Percentiles rank a stretch among this genome's conserved stretches.
Conservation (phyloP, 2,113 vertebrate genomes). For the Rhynchomys soricoides region DNA sequence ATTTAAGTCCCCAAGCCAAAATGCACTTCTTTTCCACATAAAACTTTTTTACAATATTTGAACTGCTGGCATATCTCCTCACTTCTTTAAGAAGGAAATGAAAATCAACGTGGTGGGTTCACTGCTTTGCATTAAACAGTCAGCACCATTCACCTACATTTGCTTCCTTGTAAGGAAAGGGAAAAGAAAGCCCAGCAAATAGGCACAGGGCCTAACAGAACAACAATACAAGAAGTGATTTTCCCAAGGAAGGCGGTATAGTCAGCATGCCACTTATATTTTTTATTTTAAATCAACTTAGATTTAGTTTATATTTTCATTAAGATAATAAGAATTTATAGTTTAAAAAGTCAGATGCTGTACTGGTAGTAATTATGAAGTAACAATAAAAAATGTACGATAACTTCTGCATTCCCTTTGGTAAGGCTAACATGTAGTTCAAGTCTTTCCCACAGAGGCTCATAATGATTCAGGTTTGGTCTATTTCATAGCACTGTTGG, state of each 20-base stretch:
- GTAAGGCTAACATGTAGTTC: not conserved
- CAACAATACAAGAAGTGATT: not conserved
- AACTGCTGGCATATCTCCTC: not conserved
- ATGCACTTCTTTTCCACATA: not conserved
- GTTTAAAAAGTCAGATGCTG: not conserved
- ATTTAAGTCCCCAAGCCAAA: not conserved
- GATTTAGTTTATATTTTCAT: not conserved
- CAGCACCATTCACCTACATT: not conserved
- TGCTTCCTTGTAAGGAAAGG: not conserved
- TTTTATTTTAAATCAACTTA: not conserved
- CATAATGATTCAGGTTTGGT: not conserved
- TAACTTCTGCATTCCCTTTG: not conserved
- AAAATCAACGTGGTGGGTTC: not conserved
- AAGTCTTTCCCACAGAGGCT: too few relatives aligned
- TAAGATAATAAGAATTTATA: not conserved
- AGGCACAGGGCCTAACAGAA: not conserved
- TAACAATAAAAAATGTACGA: not conserved
- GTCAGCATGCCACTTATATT: not conserved
- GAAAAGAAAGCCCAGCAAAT: not conserved
- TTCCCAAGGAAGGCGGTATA: not conserved
- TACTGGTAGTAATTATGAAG: not conserved
- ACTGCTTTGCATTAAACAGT: not conserved
- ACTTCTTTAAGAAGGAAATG: not conserved
- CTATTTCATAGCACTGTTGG: not conserved
- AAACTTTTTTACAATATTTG: not conserved